Conservation (phyloP, 2,888 invertebrate genomes). For the Mycalesis mineus region DNA sequence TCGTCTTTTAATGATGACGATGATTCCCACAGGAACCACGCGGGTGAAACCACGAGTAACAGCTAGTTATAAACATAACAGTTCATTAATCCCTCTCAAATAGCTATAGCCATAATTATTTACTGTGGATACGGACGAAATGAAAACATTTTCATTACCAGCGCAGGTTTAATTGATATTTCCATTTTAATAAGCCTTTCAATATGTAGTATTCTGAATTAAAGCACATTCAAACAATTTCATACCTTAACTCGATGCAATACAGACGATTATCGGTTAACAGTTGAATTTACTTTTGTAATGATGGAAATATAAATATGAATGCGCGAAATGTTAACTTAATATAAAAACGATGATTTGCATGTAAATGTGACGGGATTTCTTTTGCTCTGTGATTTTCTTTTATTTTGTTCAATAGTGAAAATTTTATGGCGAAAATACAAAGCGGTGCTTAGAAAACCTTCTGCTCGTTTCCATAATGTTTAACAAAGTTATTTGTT, state of each 20-base stretch:
- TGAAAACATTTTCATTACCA: conserved; percentile 32
- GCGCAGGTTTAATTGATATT: conserved; percentile 32
- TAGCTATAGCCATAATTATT: conserved; percentile 5
- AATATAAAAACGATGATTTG: not conserved
- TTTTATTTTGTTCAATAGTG: not conserved
- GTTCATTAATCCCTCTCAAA: conserved; percentile 4
- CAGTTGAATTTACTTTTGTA: not conserved
- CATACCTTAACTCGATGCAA: not conserved
- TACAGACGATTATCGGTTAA: not conserved
- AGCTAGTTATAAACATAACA: not conserved
- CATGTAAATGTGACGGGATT: not conserved
- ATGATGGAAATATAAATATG: conserved; percentile 5
- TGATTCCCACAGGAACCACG: not conserved
- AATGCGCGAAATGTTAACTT: not conserved
- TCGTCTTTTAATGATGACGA: too few species aligned
- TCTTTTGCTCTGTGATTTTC: not conserved
- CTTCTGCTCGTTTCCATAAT: not conserved
- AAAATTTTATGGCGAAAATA: not conserved
- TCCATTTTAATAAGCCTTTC: conserved; percentile 28
- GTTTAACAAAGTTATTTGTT: not conserved
- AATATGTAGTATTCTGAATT: not conserved
- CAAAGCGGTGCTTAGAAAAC: not conserved
- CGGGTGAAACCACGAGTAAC: not conserved
- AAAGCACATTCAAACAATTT: not conserved
- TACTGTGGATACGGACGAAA: conserved; percentile 17